phyloP scores from a whole-genome alignment of 2,888 invertebrate species.

The Mesopsocus fuscifrons region DNA sequence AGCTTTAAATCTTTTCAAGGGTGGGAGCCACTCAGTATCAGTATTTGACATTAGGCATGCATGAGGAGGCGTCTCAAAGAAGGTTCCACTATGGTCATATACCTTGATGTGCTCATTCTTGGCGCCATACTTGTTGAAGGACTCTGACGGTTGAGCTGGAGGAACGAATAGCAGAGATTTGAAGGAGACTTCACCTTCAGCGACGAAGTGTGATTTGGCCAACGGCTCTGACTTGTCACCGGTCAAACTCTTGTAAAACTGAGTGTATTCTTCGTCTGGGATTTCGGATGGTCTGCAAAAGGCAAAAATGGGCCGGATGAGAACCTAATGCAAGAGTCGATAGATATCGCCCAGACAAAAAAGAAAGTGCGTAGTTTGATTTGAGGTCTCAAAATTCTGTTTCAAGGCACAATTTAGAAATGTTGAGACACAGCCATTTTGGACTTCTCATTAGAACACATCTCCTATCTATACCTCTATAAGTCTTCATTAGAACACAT shows the following conservation, averaged over 20 bases:
- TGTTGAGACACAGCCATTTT: not conserved
- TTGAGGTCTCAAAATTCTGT: too few species aligned
- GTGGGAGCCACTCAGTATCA: too few species aligned
- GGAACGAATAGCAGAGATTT: slow-evolving; percentile 92
- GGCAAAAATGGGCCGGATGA: too few species aligned
- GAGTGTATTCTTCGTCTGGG: slow-evolving; percentile 71
- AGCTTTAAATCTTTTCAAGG: too few species aligned
- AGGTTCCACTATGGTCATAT: too few species aligned
- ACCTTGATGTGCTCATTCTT: slow-evolving; percentile 83
- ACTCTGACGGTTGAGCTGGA: slow-evolving; percentile 73
- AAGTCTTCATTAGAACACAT: too few species aligned
- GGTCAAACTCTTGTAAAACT: slow-evolving; percentile 90
- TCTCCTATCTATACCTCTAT: too few species aligned
- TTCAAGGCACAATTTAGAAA: not conserved
- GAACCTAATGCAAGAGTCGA: too few species aligned
- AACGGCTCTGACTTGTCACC: slow-evolving; percentile 73
- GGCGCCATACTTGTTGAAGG: slow-evolving; percentile 90
- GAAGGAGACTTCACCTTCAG: slow-evolving; percentile 98
- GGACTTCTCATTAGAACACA: too few species aligned
- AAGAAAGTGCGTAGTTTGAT: not conserved
- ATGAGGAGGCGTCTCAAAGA: too few species aligned
- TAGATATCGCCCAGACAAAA: too few species aligned
- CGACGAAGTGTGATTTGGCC: slow-evolving; percentile 83
- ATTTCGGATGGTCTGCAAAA: slow-evolving; percentile 46
- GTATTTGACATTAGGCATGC: too few species aligned